Evolutionary conservation across 2,888 invertebrate species (phyloP), one percentile per base, ranked within the genome.

Genomic region (Adela reaumurella): DNA sequence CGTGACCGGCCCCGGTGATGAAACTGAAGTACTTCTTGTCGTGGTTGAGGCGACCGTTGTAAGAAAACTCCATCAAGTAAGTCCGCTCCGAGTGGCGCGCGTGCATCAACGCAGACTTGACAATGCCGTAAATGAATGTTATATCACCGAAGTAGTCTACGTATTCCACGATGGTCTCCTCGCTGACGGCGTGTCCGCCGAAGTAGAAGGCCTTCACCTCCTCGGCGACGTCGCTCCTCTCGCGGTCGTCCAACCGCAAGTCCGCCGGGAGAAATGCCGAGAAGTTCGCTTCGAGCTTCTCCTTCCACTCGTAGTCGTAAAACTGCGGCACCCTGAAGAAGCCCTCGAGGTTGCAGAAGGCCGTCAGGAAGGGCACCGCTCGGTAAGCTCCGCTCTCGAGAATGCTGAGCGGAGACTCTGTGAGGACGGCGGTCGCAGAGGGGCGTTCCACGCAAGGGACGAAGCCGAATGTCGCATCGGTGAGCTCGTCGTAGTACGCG

Each of bases 171-270:
- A 56, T 18, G 18, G 59, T 56, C 2, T 55, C 52, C 8, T 55
- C 53, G 8, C 50, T 18, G 2, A 8, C 55, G 14, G 58, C 55
- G 2, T 60, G 60, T 52, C 17, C 20, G 11, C 42, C 41, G 11
- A 76, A 68, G 52, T 77, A 78, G 55, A 67, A 68, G 2, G 66
- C 61, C 53, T 67, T 71, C 0, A 71, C 63, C n/a, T 68, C 52
- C 45, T 62, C 59, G 1, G 62, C 65, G 8, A 77, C 54, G 54
- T 58, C 65, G 1, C 58, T 45, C 51, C 58, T 65, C 1, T 57
- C 55, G 1, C 54, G 50, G 10, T 62, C 54, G 49, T 60, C 58
- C 54, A 73, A 70, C 50, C 57, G 55, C 51, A 78, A 59, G 54
- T 77, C 72, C 48, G 55, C 66, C 41, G 78, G 77, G 42, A 78